Conservation (phyloP, 2,797 vertebrate species). For the Florisuga fusca region DNA sequence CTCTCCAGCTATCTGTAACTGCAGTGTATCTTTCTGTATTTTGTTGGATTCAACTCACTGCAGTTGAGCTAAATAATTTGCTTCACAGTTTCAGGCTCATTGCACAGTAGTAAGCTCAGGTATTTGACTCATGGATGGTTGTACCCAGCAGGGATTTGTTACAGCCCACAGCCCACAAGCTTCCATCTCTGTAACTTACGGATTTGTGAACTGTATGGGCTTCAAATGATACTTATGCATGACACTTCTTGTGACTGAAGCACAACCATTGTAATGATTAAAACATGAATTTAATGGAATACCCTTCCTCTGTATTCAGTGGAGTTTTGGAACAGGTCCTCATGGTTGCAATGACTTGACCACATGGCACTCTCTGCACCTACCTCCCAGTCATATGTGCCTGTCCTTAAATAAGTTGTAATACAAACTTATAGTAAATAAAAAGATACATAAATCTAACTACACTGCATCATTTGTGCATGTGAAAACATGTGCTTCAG, state of each 20-base stretch:
- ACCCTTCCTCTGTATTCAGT: background rate
- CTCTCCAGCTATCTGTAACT: background rate
- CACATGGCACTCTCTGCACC: background rate
- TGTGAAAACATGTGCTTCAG: background rate
- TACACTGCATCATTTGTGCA: background rate
- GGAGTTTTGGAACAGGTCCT: background rate
- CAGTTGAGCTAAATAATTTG: background rate
- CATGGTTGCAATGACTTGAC: accelerated
- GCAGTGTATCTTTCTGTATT: background rate
- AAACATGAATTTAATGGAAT: background rate
- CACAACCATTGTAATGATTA: background rate
- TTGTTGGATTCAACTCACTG: background rate
- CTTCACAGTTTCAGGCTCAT: background rate
- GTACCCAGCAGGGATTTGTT: background rate
- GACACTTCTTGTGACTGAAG: background rate
- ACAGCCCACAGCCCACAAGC: background rate
- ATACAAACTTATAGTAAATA: background rate
- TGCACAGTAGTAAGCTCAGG: background rate
- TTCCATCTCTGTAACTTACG: background rate
- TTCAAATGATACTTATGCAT: background rate
- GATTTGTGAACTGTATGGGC: background rate
- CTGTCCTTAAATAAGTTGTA: background rate
- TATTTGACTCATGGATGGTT: background rate
- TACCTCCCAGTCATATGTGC: background rate
- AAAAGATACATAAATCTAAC: background rate